A percentile compares a stretch with the other conserved stretches of the same genome.
These are phyloP conservation scores for Vulpes ferrilata DNA, from an alignment of 2,113 vertebrate species.

Conservation along the genomic window DNA sequence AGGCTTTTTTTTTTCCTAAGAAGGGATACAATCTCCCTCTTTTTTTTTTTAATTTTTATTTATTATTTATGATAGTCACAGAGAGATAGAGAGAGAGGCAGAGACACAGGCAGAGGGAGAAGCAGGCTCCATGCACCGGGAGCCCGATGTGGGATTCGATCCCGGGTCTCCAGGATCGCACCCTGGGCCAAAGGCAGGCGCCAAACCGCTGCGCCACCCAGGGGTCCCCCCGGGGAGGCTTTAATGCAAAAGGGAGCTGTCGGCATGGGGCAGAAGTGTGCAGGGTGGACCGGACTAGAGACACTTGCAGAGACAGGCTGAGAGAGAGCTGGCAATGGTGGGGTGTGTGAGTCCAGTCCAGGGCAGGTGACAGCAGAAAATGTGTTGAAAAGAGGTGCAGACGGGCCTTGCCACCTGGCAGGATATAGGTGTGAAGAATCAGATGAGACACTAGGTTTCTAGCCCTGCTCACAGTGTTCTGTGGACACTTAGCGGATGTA, in stretches of 20 bases:
- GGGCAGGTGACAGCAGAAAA: neutral
- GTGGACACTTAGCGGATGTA: neutral
- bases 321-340: too few relatives aligned
- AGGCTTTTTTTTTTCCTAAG: neutral
- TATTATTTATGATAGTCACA: too few relatives aligned
- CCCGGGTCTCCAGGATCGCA: too few relatives aligned
- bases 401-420: neutral
- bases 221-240: neutral
- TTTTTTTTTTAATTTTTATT: too few relatives aligned
- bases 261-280: neutral
- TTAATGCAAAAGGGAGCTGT: neutral
- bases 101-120: too few relatives aligned
- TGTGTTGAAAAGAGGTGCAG: neutral
- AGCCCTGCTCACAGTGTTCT: neutral
- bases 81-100: too few relatives aligned
- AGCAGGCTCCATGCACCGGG: too few relatives aligned
- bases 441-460: neutral
- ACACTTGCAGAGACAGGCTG: neutral
- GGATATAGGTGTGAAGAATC: neutral
- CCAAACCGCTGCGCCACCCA: too few relatives aligned
- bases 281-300: neutral
- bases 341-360: neutral
- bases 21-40: too few relatives aligned
- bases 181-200: too few relatives aligned
- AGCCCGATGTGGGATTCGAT: too few relatives aligned